Evolutionary conservation across 2,797 vertebrate genomes (phyloP).

Genomic region (Buceros bicornis): DNA sequence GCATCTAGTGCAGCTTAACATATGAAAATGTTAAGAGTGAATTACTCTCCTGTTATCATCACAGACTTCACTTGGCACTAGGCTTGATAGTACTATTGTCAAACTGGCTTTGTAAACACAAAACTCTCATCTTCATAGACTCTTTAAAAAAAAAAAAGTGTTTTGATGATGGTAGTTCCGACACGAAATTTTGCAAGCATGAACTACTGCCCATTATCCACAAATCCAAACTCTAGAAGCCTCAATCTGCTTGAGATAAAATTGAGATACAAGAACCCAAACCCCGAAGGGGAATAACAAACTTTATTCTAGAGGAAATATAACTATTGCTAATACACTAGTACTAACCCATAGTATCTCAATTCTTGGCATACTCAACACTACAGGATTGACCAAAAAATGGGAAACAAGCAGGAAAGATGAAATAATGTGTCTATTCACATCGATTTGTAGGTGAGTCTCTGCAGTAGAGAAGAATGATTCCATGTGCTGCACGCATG

Average conservation of each 20-base stretch:
- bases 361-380: neutral
- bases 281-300: neutral
- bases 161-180: neutral
- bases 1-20: neutral
- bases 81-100: neutral
- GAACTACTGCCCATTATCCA: neutral
- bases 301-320: neutral
- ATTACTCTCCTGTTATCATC: neutral
- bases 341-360: neutral
- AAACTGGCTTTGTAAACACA: neutral
- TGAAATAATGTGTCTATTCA: neutral
- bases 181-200: neutral
- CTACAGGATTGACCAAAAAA: neutral
- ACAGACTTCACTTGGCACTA: neutral
- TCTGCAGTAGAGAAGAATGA: neutral
- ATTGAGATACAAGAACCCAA: neutral
- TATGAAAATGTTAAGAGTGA: neutral
- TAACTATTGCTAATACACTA: neutral
- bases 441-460: neutral
- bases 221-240: neutral
- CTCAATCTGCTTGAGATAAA: neutral
- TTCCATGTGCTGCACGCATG: neutral
- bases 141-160: neutral
- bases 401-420: neutral
- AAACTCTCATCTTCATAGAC: neutral